These are phyloP conservation scores for Synanthedon myopaeformis DNA, from an alignment of 2,888 invertebrate genomes.

Conservation along the genomic window DNA sequence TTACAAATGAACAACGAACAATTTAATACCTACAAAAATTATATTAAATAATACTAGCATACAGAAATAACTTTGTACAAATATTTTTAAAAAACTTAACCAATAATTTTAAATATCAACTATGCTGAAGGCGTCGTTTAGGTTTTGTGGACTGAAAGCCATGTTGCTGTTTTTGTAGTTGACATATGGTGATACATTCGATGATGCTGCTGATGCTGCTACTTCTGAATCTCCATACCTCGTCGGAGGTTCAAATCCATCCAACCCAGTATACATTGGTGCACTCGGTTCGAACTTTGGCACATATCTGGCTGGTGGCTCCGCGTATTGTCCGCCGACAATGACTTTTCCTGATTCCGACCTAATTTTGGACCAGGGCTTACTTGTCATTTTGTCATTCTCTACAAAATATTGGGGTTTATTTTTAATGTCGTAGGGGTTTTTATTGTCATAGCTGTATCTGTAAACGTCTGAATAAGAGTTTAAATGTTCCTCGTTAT, in stretches of 20 bases:
- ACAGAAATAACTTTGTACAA: constrained; percentile 1
- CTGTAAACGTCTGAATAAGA: constrained; percentile 21
- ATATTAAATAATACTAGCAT: background rate
- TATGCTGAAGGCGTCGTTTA: constrained; percentile 63
- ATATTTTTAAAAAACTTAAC: background rate
- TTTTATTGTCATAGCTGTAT: constrained; percentile 14
- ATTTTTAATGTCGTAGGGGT: constrained; percentile 10
- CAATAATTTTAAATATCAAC: constrained; percentile 17
- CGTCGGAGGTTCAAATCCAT: constrained; percentile 20
- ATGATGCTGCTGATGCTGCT: constrained; percentile 25
- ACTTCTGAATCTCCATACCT: constrained; percentile 22
- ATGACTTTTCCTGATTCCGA: constrained; percentile 14
- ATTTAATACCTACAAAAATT: background rate
- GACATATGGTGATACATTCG: constrained; percentile 44
- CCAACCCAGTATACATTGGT: constrained; percentile 21
- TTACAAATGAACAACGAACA: background rate
- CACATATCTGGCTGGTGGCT: constrained; percentile 48
- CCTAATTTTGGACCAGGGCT: constrained; percentile 18
- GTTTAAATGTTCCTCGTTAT: constrained; percentile 11
- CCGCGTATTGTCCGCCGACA: constrained; percentile 55
- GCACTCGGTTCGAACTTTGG: constrained; percentile 26
- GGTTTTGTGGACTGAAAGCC: constrained; percentile 60
- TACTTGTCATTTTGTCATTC: constrained; percentile 17
- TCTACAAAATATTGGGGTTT: constrained; percentile 18
- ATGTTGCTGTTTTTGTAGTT: constrained; percentile 59